A percentile compares a stretch with the other conserved stretches of the same genome.
These are phyloP conservation scores for Neopelma chrysocephalum DNA, from an alignment of 2,797 vertebrate genomes.

Conservation along the genomic window DNA sequence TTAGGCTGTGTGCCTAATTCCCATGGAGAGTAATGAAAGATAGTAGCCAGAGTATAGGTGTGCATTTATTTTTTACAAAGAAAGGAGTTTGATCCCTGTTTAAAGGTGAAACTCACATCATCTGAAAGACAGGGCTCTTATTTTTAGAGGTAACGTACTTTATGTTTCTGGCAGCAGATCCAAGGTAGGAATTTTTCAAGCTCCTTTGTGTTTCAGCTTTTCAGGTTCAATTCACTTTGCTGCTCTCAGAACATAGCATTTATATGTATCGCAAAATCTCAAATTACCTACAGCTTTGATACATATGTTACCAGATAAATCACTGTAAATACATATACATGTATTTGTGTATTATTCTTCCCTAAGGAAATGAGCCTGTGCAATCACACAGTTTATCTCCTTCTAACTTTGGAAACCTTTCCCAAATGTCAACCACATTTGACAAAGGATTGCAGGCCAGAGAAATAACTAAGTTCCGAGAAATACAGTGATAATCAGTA, in stretches of 20 bases:
- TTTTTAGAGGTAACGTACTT: slow-evolving; percentile 5
- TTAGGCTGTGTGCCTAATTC: not conserved
- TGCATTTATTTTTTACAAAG: not conserved
- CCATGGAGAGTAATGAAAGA: not conserved
- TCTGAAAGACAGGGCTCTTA: slow-evolving; percentile 10
- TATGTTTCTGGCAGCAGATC: slow-evolving; percentile 33
- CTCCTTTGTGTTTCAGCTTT: slow-evolving; percentile 16
- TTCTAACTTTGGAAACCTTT: slow-evolving; percentile 3
- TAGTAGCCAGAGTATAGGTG: not conserved
- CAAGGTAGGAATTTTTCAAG: slow-evolving; percentile 13
- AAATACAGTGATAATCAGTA: not conserved
- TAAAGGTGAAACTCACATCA: slow-evolving; percentile 1
- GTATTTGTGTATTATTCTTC: slow-evolving; percentile 27
- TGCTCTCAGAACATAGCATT: slow-evolving; percentile 26
- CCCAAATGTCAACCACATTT: slow-evolving; percentile 16
- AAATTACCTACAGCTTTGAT: slow-evolving; percentile 59
- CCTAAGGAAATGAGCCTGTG: slow-evolving; percentile 27
- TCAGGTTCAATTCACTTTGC: slow-evolving; percentile 28
- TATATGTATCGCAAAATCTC: slow-evolving; percentile 31
- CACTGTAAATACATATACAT: slow-evolving; percentile 23
- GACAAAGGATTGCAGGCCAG: not conserved
- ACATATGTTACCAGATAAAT: slow-evolving; percentile 59
- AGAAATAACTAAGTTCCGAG: slow-evolving; percentile 8
- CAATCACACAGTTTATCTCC: slow-evolving; percentile 31
- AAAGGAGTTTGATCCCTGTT: not conserved